Evolutionary conservation across 2,797 vertebrate species (phyloP).

Genomic region (Lepus oiostolus): DNA sequence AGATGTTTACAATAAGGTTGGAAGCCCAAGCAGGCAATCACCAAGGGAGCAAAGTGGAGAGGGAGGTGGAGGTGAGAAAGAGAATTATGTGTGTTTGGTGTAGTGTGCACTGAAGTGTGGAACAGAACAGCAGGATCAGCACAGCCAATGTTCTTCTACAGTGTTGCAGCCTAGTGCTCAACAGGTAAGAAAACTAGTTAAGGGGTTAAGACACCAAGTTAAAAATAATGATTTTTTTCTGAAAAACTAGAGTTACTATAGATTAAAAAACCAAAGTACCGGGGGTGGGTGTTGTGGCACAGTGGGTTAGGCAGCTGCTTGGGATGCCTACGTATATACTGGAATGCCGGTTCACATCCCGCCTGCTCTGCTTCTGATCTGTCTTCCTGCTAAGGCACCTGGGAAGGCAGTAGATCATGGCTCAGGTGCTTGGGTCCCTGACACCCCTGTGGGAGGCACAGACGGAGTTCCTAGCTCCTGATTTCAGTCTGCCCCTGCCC

Average conservation of each 20-base stretch:
- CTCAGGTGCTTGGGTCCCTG: too few species aligned
- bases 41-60: background rate
- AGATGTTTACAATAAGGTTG: slow-evolving; percentile 37
- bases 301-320: too few species aligned
- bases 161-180: background rate
- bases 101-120: background rate
- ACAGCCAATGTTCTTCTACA: background rate
- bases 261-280: background rate
- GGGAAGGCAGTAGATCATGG: too few species aligned
- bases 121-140: background rate
- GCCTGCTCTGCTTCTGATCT: too few species aligned
- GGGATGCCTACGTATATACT: too few species aligned
- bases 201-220: background rate
- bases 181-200: background rate
- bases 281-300: background rate
- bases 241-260: slow-evolving; percentile 10
- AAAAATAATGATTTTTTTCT: background rate
- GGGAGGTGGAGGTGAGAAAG: background rate
- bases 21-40: background rate
- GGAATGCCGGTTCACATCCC: too few species aligned
- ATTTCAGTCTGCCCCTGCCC: too few species aligned
- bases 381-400: too few species aligned
- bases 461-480: too few species aligned
- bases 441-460: too few species aligned
- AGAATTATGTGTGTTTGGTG: background rate